phyloP scores from a whole-genome alignment of 2,888 invertebrate genomes.

The Eutolmus rufibarbis region DNA sequence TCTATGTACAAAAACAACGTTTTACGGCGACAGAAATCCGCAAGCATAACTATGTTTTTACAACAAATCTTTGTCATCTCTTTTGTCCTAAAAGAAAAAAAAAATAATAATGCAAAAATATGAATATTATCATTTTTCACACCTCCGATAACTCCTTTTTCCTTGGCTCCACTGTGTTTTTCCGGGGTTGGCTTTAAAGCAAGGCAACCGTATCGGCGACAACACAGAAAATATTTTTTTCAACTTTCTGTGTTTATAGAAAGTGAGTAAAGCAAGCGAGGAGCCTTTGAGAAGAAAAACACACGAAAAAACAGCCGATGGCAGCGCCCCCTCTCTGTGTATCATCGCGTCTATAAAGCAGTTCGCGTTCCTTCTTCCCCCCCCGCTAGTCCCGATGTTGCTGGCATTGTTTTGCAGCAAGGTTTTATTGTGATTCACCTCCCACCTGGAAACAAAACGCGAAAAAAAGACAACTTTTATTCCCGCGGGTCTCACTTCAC shows the following conservation, averaged over 20 bases:
- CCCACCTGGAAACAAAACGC: neutral
- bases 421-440: neutral
- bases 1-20: neutral
- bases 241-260: neutral
- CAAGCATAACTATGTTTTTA: neutral
- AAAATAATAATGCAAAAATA: neutral
- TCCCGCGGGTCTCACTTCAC: neutral
- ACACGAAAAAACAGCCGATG: neutral
- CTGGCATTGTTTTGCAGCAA: neutral
- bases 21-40: neutral
- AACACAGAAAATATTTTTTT: neutral
- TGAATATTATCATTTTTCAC: neutral
- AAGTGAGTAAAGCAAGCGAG: neutral
- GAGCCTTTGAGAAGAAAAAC: neutral
- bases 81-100: neutral
- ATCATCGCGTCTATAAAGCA: neutral
- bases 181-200: neutral
- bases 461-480: neutral
- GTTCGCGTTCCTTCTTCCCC: neutral
- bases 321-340: neutral
- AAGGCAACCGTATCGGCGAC: neutral
- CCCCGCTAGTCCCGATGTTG: neutral
- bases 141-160: neutral
- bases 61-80: neutral
- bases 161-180: neutral